A percentile compares a stretch with the other conserved stretches of the same genome.
phyloP scores from a whole-genome alignment of 2,797 vertebrate genomes.

The Cryptoprocta ferox region DNA sequence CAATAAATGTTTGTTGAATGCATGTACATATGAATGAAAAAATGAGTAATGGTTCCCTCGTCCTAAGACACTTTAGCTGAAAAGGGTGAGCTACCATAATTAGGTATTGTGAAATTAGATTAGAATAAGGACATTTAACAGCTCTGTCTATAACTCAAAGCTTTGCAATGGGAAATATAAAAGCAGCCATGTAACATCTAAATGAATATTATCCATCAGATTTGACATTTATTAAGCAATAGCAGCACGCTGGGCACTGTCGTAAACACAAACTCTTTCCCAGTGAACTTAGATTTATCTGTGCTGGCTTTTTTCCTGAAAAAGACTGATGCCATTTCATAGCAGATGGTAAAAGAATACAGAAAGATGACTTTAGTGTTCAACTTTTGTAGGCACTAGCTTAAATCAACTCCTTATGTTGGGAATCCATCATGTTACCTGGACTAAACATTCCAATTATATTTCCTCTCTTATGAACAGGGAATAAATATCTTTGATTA shows the following conservation, averaged over 20 bases:
- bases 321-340: conserved; percentile 68
- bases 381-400: conserved; percentile 25
- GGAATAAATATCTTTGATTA: conserved; percentile 20
- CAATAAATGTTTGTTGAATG: conserved; percentile 7
- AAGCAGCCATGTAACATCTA: conserved; percentile 68
- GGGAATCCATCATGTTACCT: neutral
- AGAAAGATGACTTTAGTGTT: conserved; percentile 65
- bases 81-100: conserved; percentile 71
- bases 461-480: neutral
- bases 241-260: conserved; percentile 42
- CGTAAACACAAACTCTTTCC: conserved; percentile 72
- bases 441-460: neutral
- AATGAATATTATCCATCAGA: conserved; percentile 83
- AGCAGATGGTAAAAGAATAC: conserved; percentile 66
- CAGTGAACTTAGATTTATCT: conserved; percentile 76
- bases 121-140: conserved; percentile 72
- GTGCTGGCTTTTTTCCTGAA: conserved; percentile 52
- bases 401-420: conserved; percentile 66
- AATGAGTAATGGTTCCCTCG: neutral
- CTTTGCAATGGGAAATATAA: conserved; percentile 71
- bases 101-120: conserved; percentile 75
- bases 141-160: conserved; percentile 60
- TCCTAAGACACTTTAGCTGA: conserved; percentile 55
- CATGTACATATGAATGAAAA: neutral
- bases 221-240: conserved; percentile 80